These are phyloP conservation scores for Tympanoctomys barrerae DNA, from an alignment of 2,797 vertebrate genomes.

Conservation along the genomic window DNA sequence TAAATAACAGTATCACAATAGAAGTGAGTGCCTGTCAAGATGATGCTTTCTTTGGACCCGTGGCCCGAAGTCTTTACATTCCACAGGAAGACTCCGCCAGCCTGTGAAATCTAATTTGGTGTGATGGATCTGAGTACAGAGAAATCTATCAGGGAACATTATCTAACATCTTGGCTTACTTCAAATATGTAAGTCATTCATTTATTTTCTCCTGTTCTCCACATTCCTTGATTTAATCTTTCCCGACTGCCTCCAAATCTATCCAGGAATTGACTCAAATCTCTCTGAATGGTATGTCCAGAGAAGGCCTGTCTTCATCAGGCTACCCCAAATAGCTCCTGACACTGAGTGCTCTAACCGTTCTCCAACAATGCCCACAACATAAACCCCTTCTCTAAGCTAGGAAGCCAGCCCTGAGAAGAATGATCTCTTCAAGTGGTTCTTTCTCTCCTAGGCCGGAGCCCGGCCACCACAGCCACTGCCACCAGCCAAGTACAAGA, in stretches of 20 bases:
- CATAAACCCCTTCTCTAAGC: background rate
- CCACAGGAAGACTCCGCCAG: conserved; percentile 49
- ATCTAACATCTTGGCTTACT: conserved; percentile 24
- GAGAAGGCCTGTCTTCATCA: background rate
- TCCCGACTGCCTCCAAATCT: background rate
- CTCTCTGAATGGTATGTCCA: background rate
- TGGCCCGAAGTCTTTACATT: conserved; percentile 58
- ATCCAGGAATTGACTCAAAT: background rate
- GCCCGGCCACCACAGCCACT: background rate
- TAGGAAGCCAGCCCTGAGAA: background rate
- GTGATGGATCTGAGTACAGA: background rate
- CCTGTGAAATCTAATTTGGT: conserved; percentile 55
- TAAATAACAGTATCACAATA: conserved; percentile 65
- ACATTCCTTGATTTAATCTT: conserved; percentile 20
- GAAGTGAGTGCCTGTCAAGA: conserved; percentile 4
- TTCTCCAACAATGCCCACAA: background rate
- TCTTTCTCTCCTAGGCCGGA: background rate
- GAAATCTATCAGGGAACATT: background rate
- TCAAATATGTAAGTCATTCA: background rate
- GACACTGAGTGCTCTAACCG: background rate
- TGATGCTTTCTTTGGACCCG: conserved; percentile 69
- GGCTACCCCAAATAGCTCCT: background rate
- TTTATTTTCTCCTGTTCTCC: background rate
- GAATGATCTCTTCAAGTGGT: background rate
- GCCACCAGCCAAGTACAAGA: background rate